phyloP scores from a whole-genome alignment of 2,888 invertebrate species.

The Agonum fuliginosum region DNA sequence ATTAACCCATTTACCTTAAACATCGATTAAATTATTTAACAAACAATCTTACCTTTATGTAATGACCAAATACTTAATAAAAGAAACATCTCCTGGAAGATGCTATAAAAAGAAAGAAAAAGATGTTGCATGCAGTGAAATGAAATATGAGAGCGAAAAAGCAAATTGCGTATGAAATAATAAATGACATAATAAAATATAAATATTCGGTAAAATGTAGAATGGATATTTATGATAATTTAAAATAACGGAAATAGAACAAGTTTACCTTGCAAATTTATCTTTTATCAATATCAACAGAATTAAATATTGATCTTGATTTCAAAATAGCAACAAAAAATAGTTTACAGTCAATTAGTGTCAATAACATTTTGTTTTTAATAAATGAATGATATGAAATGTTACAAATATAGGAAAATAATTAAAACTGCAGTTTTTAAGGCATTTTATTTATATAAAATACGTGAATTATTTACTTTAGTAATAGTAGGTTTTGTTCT shows the following conservation, averaged over 20 bases:
- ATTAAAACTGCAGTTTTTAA: conserved; percentile 1
- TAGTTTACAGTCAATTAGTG: background rate
- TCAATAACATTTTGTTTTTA: background rate
- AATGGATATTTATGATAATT: background rate
- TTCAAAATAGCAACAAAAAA: background rate
- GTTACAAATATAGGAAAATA: conserved; percentile 2
- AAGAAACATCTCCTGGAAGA: background rate
- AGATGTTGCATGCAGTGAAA: background rate
- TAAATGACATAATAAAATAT: background rate
- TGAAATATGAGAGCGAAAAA: background rate
- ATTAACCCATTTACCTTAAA: too few species aligned
- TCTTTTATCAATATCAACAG: background rate
- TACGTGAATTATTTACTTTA: too few species aligned
- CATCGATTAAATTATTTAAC: too few species aligned
- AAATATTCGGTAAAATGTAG: background rate
- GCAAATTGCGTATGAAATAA: background rate
- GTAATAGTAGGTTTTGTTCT: too few species aligned
- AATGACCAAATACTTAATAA: too few species aligned
- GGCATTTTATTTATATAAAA: too few species aligned
- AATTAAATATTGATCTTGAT: conserved; percentile 16
- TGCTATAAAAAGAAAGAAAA: background rate
- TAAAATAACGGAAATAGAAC: conserved; percentile 5
- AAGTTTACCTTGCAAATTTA: conserved; percentile 9
- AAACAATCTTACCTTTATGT: too few species aligned
- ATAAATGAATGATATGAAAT: conserved; percentile 23